Evolutionary conservation across 2,888 invertebrate genomes (phyloP), one percentile per base, ranked within the genome.

Genomic region (Asteroscopus sphinx): DNA sequence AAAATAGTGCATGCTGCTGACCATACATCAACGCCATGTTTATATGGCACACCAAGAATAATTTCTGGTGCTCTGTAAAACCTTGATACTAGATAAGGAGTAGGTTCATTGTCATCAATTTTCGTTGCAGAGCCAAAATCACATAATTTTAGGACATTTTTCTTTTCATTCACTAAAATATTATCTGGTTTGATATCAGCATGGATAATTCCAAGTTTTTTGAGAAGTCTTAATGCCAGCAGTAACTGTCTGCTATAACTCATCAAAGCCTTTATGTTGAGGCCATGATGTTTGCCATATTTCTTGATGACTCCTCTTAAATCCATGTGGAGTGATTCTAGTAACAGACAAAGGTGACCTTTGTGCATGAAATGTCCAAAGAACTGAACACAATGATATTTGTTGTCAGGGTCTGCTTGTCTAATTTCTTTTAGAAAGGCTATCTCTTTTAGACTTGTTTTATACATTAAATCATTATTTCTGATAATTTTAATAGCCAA

Each of bases 121-220:
- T 97, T 97, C 9, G 97, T 97, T 6, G 99, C 99, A 3, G 99
- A 99, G 15, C 99, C 99, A 95, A 99, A 99, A 95, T 99, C 99
- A 92, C 99, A 99, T 40, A 99, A 93, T 92, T 99, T 99, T 79
- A 99, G 91, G 55, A 98, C 96, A 85, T 99, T 95, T 92, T 99
- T 99, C 85, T 97, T 98, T 89, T 99, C 99, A 94, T 99, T 99
- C 12, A 99, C 99, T 90, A 99, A 95, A 90, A 99, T 99, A 90
- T 99, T 99, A 88, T 99, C 99, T 9, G 99, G 99, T 90, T 99
- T 99, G 79, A 99, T 99, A 91, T 99, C 99, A 81, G 99, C 99
- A 95, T 99, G 99, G 49, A 99, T 94, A 75, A 99, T 98, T 74
- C 98, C 98, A 73, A 98, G 97, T 89, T 98, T 98, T 88, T 98